Evolutionary conservation across 2,888 invertebrate genomes (phyloP).

Genomic region (Scrobipalpa atriplicella): DNA sequence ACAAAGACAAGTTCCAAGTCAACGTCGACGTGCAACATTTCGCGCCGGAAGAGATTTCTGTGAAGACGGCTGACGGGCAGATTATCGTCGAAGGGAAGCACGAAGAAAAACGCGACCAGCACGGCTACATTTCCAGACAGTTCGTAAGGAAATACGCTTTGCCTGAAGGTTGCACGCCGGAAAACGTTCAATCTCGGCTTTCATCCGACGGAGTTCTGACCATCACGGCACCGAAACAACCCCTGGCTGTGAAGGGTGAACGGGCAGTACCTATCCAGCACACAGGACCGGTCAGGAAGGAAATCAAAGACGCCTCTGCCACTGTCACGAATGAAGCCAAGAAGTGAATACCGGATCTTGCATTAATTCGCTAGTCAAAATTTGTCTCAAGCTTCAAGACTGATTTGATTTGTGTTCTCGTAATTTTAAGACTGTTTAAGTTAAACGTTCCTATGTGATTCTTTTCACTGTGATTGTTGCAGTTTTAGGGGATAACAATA

Average conservation of each 20-base stretch:
- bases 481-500: not conserved
- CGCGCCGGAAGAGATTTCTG: conserved; percentile 87
- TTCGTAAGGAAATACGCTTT: conserved; percentile 87
- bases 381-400: not conserved
- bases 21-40: conserved; percentile 89
- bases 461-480: conserved; percentile 7
- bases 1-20: conserved; percentile 83
- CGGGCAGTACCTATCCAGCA: conserved; percentile 81
- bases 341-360: not conserved
- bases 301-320: conserved; percentile 32
- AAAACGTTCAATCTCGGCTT: conserved; percentile 85
- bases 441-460: not conserved
- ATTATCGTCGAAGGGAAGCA: conserved; percentile 89
- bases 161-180: conserved; percentile 87
- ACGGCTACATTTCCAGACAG: conserved; percentile 87
- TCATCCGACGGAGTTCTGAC: conserved; percentile 89
- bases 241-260: conserved; percentile 38
- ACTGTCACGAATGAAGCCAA: not conserved
- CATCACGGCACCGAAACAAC: conserved; percentile 81
- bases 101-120: conserved; percentile 88
- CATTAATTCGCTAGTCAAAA: not conserved
- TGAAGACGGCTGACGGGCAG: conserved; percentile 86
- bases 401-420: conserved; percentile 7
- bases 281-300: conserved; percentile 79
- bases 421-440: not conserved